Evolutionary conservation across 2,888 invertebrate species (phyloP).

Genomic region (Eutolmus rufibarbis): DNA sequence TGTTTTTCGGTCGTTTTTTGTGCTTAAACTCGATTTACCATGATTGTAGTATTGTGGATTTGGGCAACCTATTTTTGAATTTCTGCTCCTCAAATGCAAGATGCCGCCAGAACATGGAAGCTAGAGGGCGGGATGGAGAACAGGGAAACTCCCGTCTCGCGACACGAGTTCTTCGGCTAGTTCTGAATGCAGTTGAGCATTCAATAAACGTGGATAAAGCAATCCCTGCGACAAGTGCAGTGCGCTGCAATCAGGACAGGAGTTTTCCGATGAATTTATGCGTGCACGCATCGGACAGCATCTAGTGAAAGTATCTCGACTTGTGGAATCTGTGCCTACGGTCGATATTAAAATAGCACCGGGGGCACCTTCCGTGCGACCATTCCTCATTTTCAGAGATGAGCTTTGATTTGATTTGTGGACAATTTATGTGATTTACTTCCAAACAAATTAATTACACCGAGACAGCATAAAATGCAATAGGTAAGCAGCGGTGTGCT

Average conservation of each 20-base stretch:
- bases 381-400: slow-evolving; percentile 23
- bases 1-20: background rate
- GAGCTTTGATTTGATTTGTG: slow-evolving; percentile 30
- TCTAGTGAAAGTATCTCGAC: background rate
- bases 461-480: slow-evolving; percentile 2
- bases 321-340: background rate
- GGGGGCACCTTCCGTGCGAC: background rate
- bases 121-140: background rate
- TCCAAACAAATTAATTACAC: slow-evolving; percentile 34
- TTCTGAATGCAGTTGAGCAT: background rate
- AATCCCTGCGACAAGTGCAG: background rate
- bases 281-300: background rate
- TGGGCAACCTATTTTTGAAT: slow-evolving; percentile 18
- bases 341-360: slow-evolving; percentile 31
- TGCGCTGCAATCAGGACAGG: slow-evolving; percentile 8
- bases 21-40: background rate
- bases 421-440: slow-evolving; percentile 33
- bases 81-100: background rate
- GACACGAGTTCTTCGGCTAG: background rate
- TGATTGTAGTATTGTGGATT: slow-evolving; percentile 18
- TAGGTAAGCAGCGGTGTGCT: background rate
- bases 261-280: slow-evolving; percentile 17
- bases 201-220: background rate
- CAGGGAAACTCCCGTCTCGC: background rate
- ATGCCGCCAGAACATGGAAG: background rate